Evolutionary conservation across 2,113 vertebrate species (phyloP), one percentile per base, ranked within the genome.

Genomic region (Mastomys natalensis): DNA sequence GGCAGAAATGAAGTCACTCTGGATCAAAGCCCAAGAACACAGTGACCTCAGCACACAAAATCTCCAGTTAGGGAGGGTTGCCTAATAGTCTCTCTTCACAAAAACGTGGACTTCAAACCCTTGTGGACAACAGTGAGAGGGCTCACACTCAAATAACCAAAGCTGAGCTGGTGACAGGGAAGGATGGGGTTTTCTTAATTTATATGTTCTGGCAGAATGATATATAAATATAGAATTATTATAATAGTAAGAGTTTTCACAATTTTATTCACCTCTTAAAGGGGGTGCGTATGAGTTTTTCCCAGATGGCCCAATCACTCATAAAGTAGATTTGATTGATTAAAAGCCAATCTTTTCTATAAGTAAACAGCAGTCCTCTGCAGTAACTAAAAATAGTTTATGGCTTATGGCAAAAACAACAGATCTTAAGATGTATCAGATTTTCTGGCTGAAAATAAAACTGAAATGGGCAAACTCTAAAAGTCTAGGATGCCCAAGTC

Each of bases 1-100:
- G 97, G 90, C 90, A 98, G 98, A 98, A 98, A 98, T 98, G 97
- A 98, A 98, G 97, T 98, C 98, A 98, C 85, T 96, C 97, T 98
- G 98, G 98, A 94, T 7, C 8, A 37, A 73, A 97, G 98, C 98
- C 98, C 98, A 98, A 96, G 95, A 98, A 98, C 87, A 98, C 98
- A 98, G 55, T 98, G 90, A 98, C 97, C 98, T 98, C 98, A 97
- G 97, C 96, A 64, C 96, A 95, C 90, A 96, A 91, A 97, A 91
- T 98, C 93, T 98, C 95, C 97, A 92, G 94, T 97, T 92, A 95
- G 93, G 74, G 91, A 97, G 90, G 85, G 97, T 94, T 84, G 96
- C 60, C 31, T 97, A 97, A 96, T 53, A 96, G 93, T 90, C 60
- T 97, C 96, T 93, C 87, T 86, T 96, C n/a, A 8, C 37, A 66